A percentile compares a stretch with the other conserved stretches of the same genome.
phyloP scores from a whole-genome alignment of 2,797 vertebrate species.

The Choloepus didactylus region DNA sequence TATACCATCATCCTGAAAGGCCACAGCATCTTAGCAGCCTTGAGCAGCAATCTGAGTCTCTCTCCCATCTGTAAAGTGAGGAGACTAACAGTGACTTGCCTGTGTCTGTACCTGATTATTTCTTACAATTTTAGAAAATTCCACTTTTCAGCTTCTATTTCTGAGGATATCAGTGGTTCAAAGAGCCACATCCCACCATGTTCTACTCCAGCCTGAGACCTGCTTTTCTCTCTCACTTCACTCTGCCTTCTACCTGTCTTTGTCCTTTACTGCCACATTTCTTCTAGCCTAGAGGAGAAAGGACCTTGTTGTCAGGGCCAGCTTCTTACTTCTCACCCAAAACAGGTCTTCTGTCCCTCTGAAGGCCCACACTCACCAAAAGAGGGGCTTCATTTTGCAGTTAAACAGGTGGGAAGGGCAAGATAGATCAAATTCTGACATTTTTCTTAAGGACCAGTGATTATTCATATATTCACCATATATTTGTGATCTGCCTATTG shows the following conservation, averaged over 20 bases:
- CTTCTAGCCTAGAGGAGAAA: neutral
- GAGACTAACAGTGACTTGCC: neutral
- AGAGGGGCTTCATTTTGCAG: neutral
- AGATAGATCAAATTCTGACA: neutral
- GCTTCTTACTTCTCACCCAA: neutral
- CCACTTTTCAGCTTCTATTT: constrained; percentile 57
- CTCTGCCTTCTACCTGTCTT: neutral
- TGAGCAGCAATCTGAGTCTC: neutral
- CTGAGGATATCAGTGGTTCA: neutral
- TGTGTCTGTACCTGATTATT: constrained; percentile 13
- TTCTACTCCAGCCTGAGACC: neutral
- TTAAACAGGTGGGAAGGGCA: neutral
- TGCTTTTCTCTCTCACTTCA: neutral
- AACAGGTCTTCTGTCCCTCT: neutral
- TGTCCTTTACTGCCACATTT: constrained; percentile 36
- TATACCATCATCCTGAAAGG: neutral
- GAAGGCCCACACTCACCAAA: neutral
- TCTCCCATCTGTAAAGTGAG: neutral
- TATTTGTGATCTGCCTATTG: neutral
- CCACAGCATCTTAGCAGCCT: neutral
- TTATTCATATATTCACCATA: neutral
- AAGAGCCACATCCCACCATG: neutral
- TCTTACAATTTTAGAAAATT: constrained; percentile 33
- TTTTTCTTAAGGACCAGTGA: neutral
- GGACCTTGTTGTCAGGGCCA: neutral